Evolutionary conservation across 1,140 invertebrate genomes (phyloP), one percentile per base, ranked within the genome.

Genomic region (Cyrtorhinus lividipennis): DNA sequence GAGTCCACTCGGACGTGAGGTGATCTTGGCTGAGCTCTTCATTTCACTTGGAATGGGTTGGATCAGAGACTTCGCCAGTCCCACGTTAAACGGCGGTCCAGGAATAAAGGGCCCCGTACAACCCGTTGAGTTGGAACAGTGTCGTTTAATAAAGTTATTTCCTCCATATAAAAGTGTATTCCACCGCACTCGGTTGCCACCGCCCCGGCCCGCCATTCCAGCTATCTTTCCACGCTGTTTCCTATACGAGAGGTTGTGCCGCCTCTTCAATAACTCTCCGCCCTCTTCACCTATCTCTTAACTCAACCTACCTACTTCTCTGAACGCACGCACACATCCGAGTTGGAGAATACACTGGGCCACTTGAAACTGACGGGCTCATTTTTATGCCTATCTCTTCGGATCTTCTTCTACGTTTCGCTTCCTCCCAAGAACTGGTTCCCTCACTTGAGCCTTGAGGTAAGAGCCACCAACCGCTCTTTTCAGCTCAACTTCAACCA

Each of bases 221-320:
- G 58, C 58, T 59, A 59, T 59, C 60, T 53, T 62, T 62, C 60
- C 60, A 23, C 60, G 24, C 60, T 53, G 44, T 48, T 62, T 53
- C 60, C 60, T 46, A 20, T 25, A 30, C 24, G 44, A 62, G 44
- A 24, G 44, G 10, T 53, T 53, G 48, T 53, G 48, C 27, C 24
- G 24, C 30, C 38, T 53, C 60, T 62, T 53, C 46, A 46, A 46
- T 53, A 48, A 48, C 60, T 26, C 24, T n/a, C 46, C 44, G 30
- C 60, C 1, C n/a, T 22, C 26, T 27, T 5, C 5, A 22, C 60
- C 38, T 48, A 24, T 25, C 44, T 25, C 38, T 62, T 48, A n/a
- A 8, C 30, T 10, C 30, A 13, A 22, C 2, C 60, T 45, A 20
- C 24, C 58, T 27, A 26, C n/a, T 24, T 57, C 27, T 10, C 1